Percentiles rank a stretch among this genome's conserved stretches.
Conservation (phyloP, 2,888 invertebrate genomes). For the Hermaeophaga mercurialis region DNA sequence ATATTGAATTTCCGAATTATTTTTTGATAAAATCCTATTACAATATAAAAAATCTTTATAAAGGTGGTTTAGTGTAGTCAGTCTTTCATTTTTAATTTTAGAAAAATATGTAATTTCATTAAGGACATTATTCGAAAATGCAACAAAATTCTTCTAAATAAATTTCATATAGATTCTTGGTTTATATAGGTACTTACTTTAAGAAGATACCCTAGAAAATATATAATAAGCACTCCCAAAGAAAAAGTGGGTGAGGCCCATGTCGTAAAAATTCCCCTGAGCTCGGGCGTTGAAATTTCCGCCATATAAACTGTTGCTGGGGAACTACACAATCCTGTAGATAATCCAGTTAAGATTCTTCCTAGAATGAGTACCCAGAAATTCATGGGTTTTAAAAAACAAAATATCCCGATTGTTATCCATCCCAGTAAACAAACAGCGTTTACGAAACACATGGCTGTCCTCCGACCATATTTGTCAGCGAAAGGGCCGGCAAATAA, state of each 20-base stretch:
- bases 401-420: constrained; percentile 58
- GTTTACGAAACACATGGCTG: constrained; percentile 59
- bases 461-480: constrained; percentile 61
- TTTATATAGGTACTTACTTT: constrained; percentile 50
- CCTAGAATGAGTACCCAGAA: constrained; percentile 57
- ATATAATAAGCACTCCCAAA: constrained; percentile 61
- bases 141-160: no score
- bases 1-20: no score
- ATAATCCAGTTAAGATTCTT: constrained; percentile 58
- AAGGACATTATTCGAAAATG: no score
- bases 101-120: no score
- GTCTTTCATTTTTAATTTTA: no score
- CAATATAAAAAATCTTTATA: no score
- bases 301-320: constrained; percentile 64
- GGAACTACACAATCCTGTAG: constrained; percentile 61
- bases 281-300: constrained; percentile 58
- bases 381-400: constrained; percentile 41
- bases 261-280: constrained; percentile 61
- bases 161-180: no score
- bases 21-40: no score
- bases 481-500: constrained; percentile 60
- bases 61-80: no score
- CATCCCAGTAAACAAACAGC: constrained; percentile 60
- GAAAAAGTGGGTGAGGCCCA: constrained; percentile 63
- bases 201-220: constrained; percentile 60